Evolutionary conservation across 2,888 invertebrate genomes (phyloP), one percentile per base, ranked within the genome.

Genomic region (Pantelozetes paolii): DNA sequence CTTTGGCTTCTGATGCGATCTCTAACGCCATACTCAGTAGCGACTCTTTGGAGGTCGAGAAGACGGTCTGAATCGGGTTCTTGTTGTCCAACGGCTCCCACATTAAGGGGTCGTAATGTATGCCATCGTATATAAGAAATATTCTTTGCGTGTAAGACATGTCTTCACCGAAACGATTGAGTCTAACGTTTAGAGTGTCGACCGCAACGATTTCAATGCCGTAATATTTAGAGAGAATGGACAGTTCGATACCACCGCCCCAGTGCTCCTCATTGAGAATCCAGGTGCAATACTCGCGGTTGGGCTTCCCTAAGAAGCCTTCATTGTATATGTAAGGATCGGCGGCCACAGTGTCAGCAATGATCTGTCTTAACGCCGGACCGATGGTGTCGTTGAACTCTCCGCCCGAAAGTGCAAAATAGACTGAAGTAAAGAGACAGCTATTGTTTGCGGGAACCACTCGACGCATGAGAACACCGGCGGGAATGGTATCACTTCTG

Each of bases 201-300:
- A 96, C 91, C 1, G 96, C 95, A 76, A 89, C 94, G 82, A 97
- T 94, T 85, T 97, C 96, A 73, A 94, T 83, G 26, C 90, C 90
- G 82, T 92, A 95, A 83, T 90, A 90, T 80, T 88, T 88, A 0
- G 93, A 90, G 40, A 97, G 84, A 77, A 97, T 84, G 0, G 94
- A 88, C 40, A 96, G 86, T 84, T 97, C 97, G 78, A 97, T 97
- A 74, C 92, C 96, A 76, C 97, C 97, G 76, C 96, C 96, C 97
- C 97, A 97, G 0, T 92, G 90, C 78, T 90, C 90, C 0, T 90
- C 87, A 79, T 90, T 89, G 80, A 88, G 86, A 77, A 97, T 97
- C 96, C 96, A 97, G 2, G 86, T 84, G 80, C 92, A 92, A 81
- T 97, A 97, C 71, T 92, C 92, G 0, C 85, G 82, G 80, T 82